A percentile compares a stretch with the other conserved stretches of the same genome.
These are phyloP conservation scores for Sinella curviseta DNA, from an alignment of 1,140 invertebrate genomes.

Conservation along the genomic window DNA sequence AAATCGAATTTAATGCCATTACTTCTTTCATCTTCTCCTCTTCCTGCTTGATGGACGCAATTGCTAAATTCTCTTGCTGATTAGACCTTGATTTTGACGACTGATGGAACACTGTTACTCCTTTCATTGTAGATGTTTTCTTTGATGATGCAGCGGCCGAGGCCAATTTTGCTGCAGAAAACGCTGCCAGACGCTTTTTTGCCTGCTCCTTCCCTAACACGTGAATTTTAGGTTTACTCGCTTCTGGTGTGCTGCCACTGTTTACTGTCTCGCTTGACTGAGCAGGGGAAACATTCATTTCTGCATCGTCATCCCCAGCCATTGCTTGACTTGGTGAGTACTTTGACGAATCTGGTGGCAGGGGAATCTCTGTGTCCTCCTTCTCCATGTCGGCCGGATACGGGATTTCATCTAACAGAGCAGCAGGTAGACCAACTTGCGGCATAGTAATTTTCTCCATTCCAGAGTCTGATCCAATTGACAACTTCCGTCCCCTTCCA, in stretches of 20 bases:
- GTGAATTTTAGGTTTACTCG: conserved; percentile 47
- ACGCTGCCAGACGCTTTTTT: conserved; percentile 54
- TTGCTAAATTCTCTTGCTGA: conserved; percentile 40
- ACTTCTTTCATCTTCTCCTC: conserved; percentile 48
- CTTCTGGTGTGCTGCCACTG: conserved; percentile 47
- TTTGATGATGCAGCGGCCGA: conserved; percentile 29
- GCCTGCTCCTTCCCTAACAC: conserved; percentile 53
- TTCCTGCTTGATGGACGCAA: conserved; percentile 46
- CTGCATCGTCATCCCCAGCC: conserved; percentile 35
- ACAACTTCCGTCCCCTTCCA: not conserved
- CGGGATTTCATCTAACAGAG: conserved; percentile 43
- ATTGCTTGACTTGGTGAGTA: conserved; percentile 46
- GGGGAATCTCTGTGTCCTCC: conserved; percentile 40
- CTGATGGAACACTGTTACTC: conserved; percentile 39
- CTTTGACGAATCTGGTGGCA: conserved; percentile 44
- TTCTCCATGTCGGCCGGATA: conserved; percentile 25
- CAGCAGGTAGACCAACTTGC: not conserved
- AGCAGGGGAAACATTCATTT: conserved; percentile 55
- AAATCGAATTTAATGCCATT: conserved; percentile 41
- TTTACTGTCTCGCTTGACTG: conserved; percentile 53
- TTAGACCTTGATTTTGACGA: conserved; percentile 16
- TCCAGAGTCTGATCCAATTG: not conserved
- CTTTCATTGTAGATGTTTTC: conserved; percentile 39
- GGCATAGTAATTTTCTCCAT: conserved; percentile 22
- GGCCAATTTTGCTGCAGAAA: conserved; percentile 52